Base-by-base conservation (phyloP, 2,113 vertebrate species). In the Microcebus ravelobensis region DNA sequence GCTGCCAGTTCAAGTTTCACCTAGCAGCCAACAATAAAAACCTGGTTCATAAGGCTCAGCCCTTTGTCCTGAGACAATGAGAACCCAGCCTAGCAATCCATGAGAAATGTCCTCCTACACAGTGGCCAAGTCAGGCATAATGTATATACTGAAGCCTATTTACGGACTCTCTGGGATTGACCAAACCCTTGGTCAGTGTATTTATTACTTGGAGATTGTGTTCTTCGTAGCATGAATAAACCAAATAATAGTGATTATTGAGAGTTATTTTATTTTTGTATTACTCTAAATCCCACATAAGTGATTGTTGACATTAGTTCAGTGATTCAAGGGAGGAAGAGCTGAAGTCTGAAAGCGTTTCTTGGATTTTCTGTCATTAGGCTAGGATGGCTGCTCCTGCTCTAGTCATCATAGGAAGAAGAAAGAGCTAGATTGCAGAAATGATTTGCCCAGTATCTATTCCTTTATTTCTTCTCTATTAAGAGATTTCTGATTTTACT, bases 201-300 rank as follows among this genome's bases (percentile, higher is more conserved):
- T 93, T 83, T 73, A 29, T 36, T 67, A 84, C 14, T 50, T 65
- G 77, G 3, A 1, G 6, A 48, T 61, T 86, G 7, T 90, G 25
- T n/a, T 90, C 34, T 77, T 89, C 13, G 77, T 14, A 55, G 23
- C 31, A 81, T 61, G 45, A 10, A 71, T 50, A 83, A 90, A 42
- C 67, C 10, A 63, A 91, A 71, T 73, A 59, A 8, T 8, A 42
- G 15, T 71, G 8, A 90, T 83, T 50, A 59, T 21, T 81, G 6
- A 15, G 3, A 65, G 81, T 94, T 63, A 31, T 84, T 91, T 95
- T 67, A 83, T 65, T 92, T 96, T 65, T 80, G 12, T 71, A 34
- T 50, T 79, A 67, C 11, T 65, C 1, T 11, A 87, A 76, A 14
- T 25, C 29, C 55, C 23, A 65, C 27, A 14, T 55, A 77, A 36